Percentiles rank a stretch among this genome's conserved stretches.
phyloP scores from a whole-genome alignment of 1,140 invertebrate species.

The Calliopsis andreniformis region DNA sequence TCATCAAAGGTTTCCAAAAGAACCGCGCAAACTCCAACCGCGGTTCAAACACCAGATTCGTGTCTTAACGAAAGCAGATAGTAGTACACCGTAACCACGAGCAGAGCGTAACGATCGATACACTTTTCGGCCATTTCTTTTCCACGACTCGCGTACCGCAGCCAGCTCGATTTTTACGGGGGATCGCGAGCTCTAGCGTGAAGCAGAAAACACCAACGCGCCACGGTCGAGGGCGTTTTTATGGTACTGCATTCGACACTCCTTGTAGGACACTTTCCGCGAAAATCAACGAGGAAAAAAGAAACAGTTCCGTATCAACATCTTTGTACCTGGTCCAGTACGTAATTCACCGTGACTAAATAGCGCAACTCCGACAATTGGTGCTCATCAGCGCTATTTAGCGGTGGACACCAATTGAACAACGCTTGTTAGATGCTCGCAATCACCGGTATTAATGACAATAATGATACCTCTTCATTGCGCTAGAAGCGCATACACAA shows the following conservation, averaged over 20 bases:
- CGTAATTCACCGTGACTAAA: slow-evolving; percentile 7
- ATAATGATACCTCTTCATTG: background rate
- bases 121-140: background rate
- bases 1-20: background rate
- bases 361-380: slow-evolving; percentile 7
- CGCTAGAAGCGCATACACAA: no score
- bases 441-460: background rate
- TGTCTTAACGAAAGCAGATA: background rate
- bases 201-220: background rate
- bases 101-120: slow-evolving; percentile 2
- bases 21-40: background rate
- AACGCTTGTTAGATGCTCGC: background rate
- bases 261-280: no score
- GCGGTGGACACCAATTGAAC: slow-evolving; percentile 8
- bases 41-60: background rate
- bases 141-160: background rate
- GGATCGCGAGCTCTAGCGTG: background rate
- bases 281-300: background rate
- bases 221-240: background rate
- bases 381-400: slow-evolving; percentile 25
- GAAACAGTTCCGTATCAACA: background rate
- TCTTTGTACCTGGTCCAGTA: background rate
- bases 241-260: background rate
- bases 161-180: background rate
- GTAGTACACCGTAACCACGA: background rate